Conservation (phyloP, 2,888 invertebrate species). For the Empis stercorea region DNA sequence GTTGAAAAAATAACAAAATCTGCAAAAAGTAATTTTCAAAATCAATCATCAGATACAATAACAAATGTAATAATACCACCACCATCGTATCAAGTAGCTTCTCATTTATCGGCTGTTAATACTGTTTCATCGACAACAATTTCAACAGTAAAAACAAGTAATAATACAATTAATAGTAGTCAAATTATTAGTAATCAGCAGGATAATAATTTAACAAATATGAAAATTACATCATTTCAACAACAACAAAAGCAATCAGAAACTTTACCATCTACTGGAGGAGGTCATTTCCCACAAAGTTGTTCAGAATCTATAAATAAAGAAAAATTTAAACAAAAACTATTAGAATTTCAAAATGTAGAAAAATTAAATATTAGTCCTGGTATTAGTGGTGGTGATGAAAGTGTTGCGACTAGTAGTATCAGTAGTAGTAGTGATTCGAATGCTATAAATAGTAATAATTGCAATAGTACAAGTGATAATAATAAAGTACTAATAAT, state of each 20-base stretch:
- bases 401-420: conserved; percentile 11
- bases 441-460: too few relatives aligned
- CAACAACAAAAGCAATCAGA: conserved; percentile 26
- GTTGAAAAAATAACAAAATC: too few relatives aligned
- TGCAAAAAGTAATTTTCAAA: too few relatives aligned
- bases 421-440: conserved; percentile 16
- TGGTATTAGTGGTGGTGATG: conserved; percentile 8
- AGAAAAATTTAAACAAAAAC: conserved; percentile 45
- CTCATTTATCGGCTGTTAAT: conserved; percentile 15
- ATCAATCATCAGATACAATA: neutral
- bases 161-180: neutral
- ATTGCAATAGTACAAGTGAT: too few relatives aligned
- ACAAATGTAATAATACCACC: conserved; percentile 1
- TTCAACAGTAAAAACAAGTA: conserved; percentile 29
- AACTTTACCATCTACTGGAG: conserved; percentile 25
- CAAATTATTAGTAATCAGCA: too few relatives aligned
- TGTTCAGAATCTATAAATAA: conserved; percentile 36
- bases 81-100: neutral
- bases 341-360: conserved; percentile 30
- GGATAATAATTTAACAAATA: conserved; percentile 20
- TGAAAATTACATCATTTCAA: conserved; percentile 20
- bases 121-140: conserved; percentile 34
- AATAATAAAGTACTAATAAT: too few relatives aligned
- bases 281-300: conserved; percentile 33
- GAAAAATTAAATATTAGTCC: conserved; percentile 25